Percentiles rank a stretch among this genome's conserved stretches.
Evolutionary conservation across 2,113 vertebrate species (phyloP).

Genomic region (rabbit (Oryctolagus cuniculus)): DNA sequence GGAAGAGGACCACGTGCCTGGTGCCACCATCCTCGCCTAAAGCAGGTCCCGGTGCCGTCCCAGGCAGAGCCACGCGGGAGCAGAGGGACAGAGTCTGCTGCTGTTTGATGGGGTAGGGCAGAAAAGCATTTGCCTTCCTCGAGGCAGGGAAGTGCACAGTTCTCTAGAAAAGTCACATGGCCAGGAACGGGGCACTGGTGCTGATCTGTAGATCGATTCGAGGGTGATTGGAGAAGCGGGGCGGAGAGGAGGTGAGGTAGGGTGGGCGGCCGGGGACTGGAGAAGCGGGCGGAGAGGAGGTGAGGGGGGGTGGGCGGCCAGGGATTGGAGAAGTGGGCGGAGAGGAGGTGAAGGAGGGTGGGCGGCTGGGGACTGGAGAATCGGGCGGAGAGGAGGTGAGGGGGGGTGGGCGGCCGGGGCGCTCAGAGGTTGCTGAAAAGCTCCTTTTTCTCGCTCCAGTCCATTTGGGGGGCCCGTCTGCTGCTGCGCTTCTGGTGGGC

Average conservation of each 20-base stretch:
- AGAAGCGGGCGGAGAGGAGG: too few species aligned
- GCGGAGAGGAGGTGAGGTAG: fast-evolving
- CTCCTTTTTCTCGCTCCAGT: slow-evolving; percentile 99
- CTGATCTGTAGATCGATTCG: slow-evolving; percentile 72
- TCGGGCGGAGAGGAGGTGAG: too few species aligned
- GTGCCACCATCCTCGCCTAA: not conserved
- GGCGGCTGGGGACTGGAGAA: too few species aligned
- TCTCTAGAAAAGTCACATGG: slow-evolving; percentile 65
- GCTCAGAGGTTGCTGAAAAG: slow-evolving; percentile 97
- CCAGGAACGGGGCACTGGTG: slow-evolving; percentile 50
- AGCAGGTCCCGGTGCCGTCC: not conserved
- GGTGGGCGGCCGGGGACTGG: not conserved
- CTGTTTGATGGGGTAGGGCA: slow-evolving; percentile 14
- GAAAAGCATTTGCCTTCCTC: not conserved
- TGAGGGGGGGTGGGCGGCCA: too few species aligned
- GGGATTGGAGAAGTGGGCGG: too few species aligned
- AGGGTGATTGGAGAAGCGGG: not conserved
- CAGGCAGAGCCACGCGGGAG: not conserved
- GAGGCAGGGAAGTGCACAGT: not conserved
- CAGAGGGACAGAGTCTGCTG: not conserved
- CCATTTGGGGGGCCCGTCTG: slow-evolving; percentile 97
- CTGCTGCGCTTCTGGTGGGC: slow-evolving; percentile 96
- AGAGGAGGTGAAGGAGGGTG: too few species aligned
- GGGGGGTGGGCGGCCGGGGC: too few species aligned
- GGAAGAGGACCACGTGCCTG: not conserved